Base-by-base conservation (phyloP, 2,888 invertebrate genomes). In the Lamellibrachia satsuma region DNA sequence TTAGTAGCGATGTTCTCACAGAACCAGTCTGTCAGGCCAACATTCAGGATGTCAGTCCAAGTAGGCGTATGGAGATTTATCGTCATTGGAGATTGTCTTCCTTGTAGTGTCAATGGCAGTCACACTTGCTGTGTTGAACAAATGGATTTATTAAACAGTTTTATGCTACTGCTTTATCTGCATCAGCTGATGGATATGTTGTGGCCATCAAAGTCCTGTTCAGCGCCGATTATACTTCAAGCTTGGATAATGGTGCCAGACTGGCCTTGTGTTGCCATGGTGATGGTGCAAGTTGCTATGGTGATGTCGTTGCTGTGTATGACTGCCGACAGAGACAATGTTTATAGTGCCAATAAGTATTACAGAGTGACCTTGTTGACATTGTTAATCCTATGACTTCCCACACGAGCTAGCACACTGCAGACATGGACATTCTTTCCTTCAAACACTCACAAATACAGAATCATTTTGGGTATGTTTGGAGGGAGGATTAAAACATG, bases 271-370 rank as follows among this genome's bases (percentile, higher is more conserved):
- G 75, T 75, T 75, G 22, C 75, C n/a, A 75, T 75, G 75, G 75
- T 75, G 75, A 75, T 15, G 75, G n/a, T 75, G 15, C 75, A 75
- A 75, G 75, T 75, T 75, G 75, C 75, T 22, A 75, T 75, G 75
- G n/a, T 6, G 75, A 22, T 75, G 75, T 75, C 75, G n/a, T 75
- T 75, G 75, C 39, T 75, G 75, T 75, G n/a, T 15, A 57, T 75
- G 15, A 75, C 15, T 22, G 75, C 3, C 75, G 6, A 75, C 15
- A 60, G 15, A 60, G 60, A 60, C 60, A 60, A 22, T 60, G 60
- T 75, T 75, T 75, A 75, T 75, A 75, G 75, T 75, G 75, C 75
- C 75, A 75, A 75, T 75, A 75, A 75, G 75, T 75, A 75, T 75
- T 75, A 75, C 75, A 75, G 75, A 75, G 75, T 39, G 39, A 39